Evolutionary conservation across 2,797 vertebrate genomes (phyloP), one percentile per base, ranked within the genome.

Genomic region (Taeniopygia guttata): DNA sequence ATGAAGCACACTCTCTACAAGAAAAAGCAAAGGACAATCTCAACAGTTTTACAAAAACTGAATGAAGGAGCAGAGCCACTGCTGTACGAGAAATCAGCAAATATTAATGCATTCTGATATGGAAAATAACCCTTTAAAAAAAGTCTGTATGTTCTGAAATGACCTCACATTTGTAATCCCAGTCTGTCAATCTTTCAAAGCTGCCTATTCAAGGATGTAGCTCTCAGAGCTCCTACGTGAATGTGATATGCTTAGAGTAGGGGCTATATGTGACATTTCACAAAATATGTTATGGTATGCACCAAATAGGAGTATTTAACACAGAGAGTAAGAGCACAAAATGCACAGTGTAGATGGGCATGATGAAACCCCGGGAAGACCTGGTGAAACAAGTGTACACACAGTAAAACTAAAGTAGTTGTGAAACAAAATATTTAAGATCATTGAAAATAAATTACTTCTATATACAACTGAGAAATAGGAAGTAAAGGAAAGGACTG

Each of bases 211-310:
- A 67, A 1, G 10, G 38, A 29, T 2, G 25, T 3, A 67, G 23
- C 32, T 73, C 59, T 79, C 6, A 2, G 7, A 80, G 19, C 46
- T 5, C 0, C 0, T 15, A 49, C 14, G 16, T 27, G 43, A 85
- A 66, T 17, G 25, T 30, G 68, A 76, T 54, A 70, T 21, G 69
- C 51, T 78, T 58, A 42, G 15, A 74, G n/a, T 4, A 60, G 13
- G 8, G 21, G 25, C 51, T 79, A 1, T 19, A n/a, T 10, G 13
- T 32, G 74, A 79, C 16, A 68, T 21, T 60, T 42, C 60, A 66
- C 42, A 78, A 73, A 90, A 74, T n/a, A 56, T 1, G 6, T 29
- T 82, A 73, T 7, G 12, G 16, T 27, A 29, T 60, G 25, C 10
- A n/a, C 51, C 27, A 32, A 73, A 67, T 20, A 10, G 6, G 13